phyloP scores from a whole-genome alignment of 35 echinoderm and acorn worm species.

The Hemicentrotus pulcherrimus region DNA sequence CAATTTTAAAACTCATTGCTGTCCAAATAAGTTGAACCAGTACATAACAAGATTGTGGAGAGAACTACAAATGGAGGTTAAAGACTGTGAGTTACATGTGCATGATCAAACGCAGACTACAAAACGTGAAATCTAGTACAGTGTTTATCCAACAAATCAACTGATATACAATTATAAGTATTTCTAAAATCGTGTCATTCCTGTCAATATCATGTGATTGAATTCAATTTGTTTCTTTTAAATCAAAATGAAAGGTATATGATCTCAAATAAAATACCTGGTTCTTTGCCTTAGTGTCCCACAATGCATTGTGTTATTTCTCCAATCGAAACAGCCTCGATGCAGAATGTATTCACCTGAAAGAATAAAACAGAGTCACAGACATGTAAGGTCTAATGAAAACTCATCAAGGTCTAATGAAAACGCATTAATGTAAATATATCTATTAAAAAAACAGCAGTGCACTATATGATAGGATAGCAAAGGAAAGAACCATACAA shows the following conservation, averaged over 20 bases:
- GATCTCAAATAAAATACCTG: slow-evolving; percentile 43
- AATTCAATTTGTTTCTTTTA: neutral
- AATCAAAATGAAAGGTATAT: neutral
- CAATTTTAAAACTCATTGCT: too few relatives aligned
- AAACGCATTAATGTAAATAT: too few relatives aligned
- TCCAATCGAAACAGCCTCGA: slow-evolving; percentile 71
- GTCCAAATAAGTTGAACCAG: too few relatives aligned
- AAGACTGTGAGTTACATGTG: too few relatives aligned
- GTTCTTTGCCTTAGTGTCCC: slow-evolving; percentile 61
- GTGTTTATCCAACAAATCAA: neutral
- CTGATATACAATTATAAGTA: neutral
- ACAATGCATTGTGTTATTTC: slow-evolving; percentile 59
- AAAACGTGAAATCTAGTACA: neutral
- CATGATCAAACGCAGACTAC: neutral
- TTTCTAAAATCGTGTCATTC: neutral
- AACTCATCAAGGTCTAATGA: neutral
- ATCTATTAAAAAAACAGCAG: neutral
- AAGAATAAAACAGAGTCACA: neutral
- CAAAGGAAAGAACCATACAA: neutral
- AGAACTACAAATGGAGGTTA: too few relatives aligned
- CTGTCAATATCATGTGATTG: neutral
- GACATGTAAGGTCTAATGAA: neutral
- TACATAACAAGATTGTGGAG: neutral
- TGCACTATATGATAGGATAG: neutral
- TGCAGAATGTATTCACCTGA: slow-evolving; percentile 47